Conservation (phyloP, 2,797 vertebrate species). For the Microcaecilia unicolor region DNA sequence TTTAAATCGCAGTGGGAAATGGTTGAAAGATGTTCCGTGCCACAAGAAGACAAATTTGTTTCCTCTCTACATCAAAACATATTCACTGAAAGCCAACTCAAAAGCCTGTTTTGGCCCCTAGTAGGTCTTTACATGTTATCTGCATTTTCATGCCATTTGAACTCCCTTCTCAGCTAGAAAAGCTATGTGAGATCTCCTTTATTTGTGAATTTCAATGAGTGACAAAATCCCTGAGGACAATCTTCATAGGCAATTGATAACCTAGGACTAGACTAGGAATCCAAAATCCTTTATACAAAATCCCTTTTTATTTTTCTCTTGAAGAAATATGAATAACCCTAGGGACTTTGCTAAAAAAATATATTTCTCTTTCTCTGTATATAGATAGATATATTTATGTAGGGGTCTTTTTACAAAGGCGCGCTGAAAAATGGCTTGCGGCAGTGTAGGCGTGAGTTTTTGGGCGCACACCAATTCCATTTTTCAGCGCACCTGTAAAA, state of each 20-base stretch:
- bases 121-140: neutral
- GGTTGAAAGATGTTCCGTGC: too few species aligned
- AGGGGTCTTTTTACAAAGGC: too few species aligned
- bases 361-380: too few species aligned
- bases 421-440: too few species aligned
- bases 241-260: neutral
- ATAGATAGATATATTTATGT: too few species aligned
- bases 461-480: too few species aligned
- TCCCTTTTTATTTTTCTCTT: neutral
- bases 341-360: neutral
- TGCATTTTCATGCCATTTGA: neutral
- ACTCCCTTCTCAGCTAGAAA: constrained; percentile 4
- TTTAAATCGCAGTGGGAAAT: too few species aligned
- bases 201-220: constrained; percentile 8
- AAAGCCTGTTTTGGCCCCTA: neutral
- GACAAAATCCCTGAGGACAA: neutral
- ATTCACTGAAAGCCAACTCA: neutral
- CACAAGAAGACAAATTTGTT: too few species aligned
- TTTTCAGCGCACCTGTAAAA: too few species aligned
- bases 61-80: neutral
- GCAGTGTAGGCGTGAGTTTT: too few species aligned
- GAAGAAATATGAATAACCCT: constrained; percentile 11
- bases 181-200: neutral
- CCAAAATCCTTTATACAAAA: neutral
- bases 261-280: neutral